A percentile compares a stretch with the other conserved stretches of the same genome.
These are phyloP conservation scores for Phacellophora camtschatica DNA, from an alignment of 30 jellyfish, hydroid and myxozoan genomes.

Conservation along the genomic window DNA sequence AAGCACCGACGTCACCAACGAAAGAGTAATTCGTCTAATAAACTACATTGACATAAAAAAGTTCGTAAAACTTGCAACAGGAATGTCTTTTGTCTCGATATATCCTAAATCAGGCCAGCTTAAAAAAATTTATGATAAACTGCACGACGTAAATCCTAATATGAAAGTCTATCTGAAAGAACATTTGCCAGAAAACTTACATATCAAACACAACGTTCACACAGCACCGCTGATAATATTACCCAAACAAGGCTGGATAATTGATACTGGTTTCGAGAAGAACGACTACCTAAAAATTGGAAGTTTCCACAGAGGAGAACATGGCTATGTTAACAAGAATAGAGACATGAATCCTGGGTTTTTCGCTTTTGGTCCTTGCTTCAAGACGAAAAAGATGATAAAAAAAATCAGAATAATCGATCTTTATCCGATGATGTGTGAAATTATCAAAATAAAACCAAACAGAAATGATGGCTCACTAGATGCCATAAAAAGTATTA, in stretches of 20 bases:
- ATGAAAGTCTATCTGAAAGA: conserved; percentile 75
- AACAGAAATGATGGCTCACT: conserved; percentile 62
- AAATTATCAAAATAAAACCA: conserved; percentile 56
- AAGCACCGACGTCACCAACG: conserved; percentile 40
- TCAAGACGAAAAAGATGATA: conserved; percentile 26
- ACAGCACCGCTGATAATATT: conserved; percentile 72
- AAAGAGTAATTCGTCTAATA: conserved; percentile 43
- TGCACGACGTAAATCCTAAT: conserved; percentile 53
- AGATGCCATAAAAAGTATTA: conserved; percentile 29
- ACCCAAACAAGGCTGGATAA: conserved; percentile 91
- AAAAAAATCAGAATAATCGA: conserved; percentile 62
- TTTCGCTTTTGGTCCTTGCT: conserved; percentile 84
- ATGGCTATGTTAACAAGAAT: conserved; percentile 66
- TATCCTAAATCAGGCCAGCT: conserved; percentile 58
- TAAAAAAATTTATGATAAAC: conserved; percentile 40
- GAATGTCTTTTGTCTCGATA: conserved; percentile 77
- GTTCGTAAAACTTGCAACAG: conserved; percentile 32
- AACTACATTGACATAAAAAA: conserved; percentile 56
- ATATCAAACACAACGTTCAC: conserved; percentile 52
- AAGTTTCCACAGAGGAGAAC: conserved; percentile 77
- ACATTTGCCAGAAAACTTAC: conserved; percentile 72
- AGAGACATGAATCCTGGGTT: conserved; percentile 87
- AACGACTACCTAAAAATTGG: conserved; percentile 34
- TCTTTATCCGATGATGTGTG: conserved; percentile 76
- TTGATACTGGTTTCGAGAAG: conserved; percentile 21